These are phyloP conservation scores for Euthynnus affinis DNA, from an alignment of 2,797 vertebrate species.

Conservation along the genomic window DNA sequence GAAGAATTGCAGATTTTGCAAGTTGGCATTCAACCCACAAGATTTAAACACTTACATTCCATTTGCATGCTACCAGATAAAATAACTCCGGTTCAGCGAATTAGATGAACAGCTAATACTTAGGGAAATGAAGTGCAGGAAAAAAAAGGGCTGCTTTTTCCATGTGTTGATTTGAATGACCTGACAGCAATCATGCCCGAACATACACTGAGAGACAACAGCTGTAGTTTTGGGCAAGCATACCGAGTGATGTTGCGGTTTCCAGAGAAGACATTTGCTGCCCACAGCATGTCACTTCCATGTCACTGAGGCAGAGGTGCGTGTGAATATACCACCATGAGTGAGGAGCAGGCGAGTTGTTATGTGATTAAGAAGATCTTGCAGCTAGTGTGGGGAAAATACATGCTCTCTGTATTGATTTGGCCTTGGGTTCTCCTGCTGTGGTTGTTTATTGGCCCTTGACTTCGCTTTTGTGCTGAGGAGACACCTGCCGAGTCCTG, in stretches of 20 bases:
- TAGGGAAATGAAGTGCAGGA: not conserved
- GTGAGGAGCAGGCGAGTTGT: conserved; percentile 33
- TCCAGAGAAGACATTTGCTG: conserved; percentile 67
- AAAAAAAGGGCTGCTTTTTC: conserved; percentile 33
- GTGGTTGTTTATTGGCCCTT: conserved; percentile 78
- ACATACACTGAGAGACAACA: conserved; percentile 63
- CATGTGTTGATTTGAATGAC: conserved; percentile 77
- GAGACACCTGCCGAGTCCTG: conserved; percentile 72
- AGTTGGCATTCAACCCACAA: conserved; percentile 31
- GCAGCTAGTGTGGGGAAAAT: conserved; percentile 28
- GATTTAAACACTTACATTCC: conserved; percentile 35
- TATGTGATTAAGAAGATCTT: conserved; percentile 61
- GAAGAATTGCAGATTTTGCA: conserved; percentile 35
- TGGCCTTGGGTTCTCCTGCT: conserved; percentile 59
- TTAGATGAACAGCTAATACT: conserved; percentile 45
- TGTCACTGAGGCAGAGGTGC: conserved; percentile 45
- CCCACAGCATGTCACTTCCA: conserved; percentile 69
- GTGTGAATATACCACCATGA: conserved; percentile 23
- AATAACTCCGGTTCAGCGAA: conserved; percentile 43
- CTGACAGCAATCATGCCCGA: conserved; percentile 77
- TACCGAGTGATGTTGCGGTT: conserved; percentile 50
- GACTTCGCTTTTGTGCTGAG: conserved; percentile 73
- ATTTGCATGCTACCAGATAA: conserved; percentile 37
- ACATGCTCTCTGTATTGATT: conserved; percentile 70
- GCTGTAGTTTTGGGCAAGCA: conserved; percentile 59